Base-by-base conservation (phyloP, 2,113 vertebrate genomes). In the Dicentrarchus labrax region DNA sequence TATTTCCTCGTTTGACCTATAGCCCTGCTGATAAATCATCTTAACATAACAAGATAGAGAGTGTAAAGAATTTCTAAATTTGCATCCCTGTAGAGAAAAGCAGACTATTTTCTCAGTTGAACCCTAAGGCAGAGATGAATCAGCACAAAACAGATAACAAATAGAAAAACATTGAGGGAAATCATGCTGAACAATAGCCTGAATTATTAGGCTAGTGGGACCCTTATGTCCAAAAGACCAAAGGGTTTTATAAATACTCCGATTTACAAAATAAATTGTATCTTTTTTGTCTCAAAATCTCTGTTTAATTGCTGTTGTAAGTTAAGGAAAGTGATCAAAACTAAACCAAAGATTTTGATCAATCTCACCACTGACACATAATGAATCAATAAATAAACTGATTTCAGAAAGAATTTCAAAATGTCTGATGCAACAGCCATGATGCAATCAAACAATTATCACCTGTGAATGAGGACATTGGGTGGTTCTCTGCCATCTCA, bases 21-120 rank as follows among this genome's bases (percentile, higher is more conserved):
- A 85, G 56, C 15, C 54, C 39, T 47, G 56, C 1, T 41, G 21
- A 60, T 54, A 54, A 76, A 66, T 71, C 36, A 66, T 54, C 38
- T 54, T 36, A 41, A 17, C 53, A 65, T 24, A 41, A 72, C 67
- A 72, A 43, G 66, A 76, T 19, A 79, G 51, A 73, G 16, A 19
- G 6, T 56, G 1, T 70, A 19, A 70, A 51, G 19, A 60, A 67
- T 47, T 5, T 47, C 24, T 51, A 62, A 1, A 61, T 74, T 59
- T 67, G 51, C 21, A 62, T 82, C 21, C 43, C 67, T 50, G 24
- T 24, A 48, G 51, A 24, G 66, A 73, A 62, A 57, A 68, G 0
- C 17, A 12, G 30, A 21, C 70, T 59, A 54, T 67, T 45, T 67
- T 54, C 45, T 61, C 17, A 16, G 22, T 72, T 43, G 41, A 67